phyloP scores from a whole-genome alignment of 2,888 invertebrate genomes.

The Rugalucina vietnamica region DNA sequence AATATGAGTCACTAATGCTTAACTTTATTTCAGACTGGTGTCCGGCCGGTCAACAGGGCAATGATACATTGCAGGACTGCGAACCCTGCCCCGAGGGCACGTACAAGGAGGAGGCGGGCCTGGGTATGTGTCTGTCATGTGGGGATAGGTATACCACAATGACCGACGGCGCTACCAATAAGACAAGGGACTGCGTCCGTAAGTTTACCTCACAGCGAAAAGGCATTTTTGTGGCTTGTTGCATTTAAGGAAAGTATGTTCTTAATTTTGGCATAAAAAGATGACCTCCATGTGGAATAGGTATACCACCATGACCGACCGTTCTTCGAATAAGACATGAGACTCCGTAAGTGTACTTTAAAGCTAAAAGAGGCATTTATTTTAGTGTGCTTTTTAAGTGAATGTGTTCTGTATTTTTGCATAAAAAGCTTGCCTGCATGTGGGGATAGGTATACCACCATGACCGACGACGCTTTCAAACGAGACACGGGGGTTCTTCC shows the following conservation, averaged over 20 bases:
- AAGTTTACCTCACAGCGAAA: background rate
- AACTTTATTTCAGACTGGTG: background rate
- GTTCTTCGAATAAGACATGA: too few relatives aligned
- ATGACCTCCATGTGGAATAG: too few relatives aligned
- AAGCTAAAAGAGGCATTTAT: too few relatives aligned
- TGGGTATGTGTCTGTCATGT: background rate
- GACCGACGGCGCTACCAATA: background rate
- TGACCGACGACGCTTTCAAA: background rate
- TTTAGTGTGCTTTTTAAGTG: too few relatives aligned
- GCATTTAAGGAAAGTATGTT: too few relatives aligned
- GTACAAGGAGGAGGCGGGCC: background rate
- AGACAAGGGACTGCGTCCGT: background rate
- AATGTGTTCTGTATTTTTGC: too few relatives aligned
- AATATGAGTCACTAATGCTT: too few relatives aligned
- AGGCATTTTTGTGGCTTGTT: too few relatives aligned
- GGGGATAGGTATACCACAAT: background rate
- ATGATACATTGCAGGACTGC: background rate
- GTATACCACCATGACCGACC: too few relatives aligned
- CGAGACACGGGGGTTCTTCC: background rate
- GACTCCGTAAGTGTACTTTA: too few relatives aligned
- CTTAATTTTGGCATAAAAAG: too few relatives aligned
- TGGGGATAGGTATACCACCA: background rate
- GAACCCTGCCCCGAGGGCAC: background rate
- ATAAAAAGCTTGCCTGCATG: too few relatives aligned
- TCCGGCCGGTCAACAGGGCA: background rate